Percentiles rank a stretch among this genome's conserved stretches.
Evolutionary conservation across 2,888 invertebrate species (phyloP).

Genomic region (Troides oblongomaculatus): DNA sequence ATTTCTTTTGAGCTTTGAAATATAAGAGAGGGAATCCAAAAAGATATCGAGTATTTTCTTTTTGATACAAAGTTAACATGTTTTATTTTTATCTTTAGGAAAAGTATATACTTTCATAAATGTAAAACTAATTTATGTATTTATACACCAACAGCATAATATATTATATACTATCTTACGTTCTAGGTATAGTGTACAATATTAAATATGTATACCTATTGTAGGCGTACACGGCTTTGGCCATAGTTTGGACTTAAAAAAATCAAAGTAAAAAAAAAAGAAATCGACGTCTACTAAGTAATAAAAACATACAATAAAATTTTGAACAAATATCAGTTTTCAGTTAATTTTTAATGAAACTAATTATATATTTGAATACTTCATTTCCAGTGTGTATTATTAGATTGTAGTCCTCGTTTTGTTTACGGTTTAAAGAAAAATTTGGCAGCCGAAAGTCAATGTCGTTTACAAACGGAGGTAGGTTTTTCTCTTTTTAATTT

Average conservation of each 20-base stretch:
- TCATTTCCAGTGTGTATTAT: background rate
- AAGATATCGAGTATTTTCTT: slow-evolving; percentile 65
- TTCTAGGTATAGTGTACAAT: too few species aligned
- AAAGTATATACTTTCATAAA: background rate
- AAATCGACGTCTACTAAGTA: too few species aligned
- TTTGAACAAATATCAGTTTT: too few species aligned
- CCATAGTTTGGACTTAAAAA: too few species aligned
- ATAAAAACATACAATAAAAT: too few species aligned
- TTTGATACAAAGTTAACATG: slow-evolving; percentile 36
- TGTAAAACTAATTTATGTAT: too few species aligned
- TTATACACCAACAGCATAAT: too few species aligned
- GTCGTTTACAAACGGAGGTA: slow-evolving; percentile 60
- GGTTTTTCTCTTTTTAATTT: slow-evolving; percentile 74
- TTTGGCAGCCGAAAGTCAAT: slow-evolving; percentile 54
- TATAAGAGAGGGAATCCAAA: slow-evolving; percentile 75
- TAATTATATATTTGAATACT: background rate
- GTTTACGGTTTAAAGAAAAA: slow-evolving; percentile 29
- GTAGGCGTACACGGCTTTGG: too few species aligned
- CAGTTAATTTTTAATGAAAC: background rate
- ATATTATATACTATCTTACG: too few species aligned
- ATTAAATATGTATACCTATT: too few species aligned
- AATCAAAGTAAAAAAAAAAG: too few species aligned
- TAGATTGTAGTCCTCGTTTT: background rate
- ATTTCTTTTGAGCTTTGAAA: slow-evolving; percentile 81
- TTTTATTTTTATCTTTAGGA: background rate